Conservation (phyloP, 2,113 vertebrate genomes). For the Takifugu bimaculatus region DNA sequence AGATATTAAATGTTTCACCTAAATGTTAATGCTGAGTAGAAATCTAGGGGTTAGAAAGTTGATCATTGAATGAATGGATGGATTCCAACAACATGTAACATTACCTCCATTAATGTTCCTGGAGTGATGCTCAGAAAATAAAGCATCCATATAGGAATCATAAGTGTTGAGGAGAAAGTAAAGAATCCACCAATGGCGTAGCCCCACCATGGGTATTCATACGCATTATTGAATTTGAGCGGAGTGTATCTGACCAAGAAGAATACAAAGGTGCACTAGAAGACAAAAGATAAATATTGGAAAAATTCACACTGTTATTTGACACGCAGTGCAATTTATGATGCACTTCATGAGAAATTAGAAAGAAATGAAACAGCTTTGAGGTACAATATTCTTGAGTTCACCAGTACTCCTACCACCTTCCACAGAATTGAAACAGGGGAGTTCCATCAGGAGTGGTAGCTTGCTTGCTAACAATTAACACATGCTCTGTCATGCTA, state of each 20-base stretch:
- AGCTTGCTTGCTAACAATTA: constrained; percentile 5
- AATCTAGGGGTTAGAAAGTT: too few relatives aligned
- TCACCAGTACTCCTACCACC: constrained; percentile 1
- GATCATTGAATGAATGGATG: background rate
- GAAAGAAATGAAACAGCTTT: background rate
- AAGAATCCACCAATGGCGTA: constrained; percentile 74
- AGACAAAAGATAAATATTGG: background rate
- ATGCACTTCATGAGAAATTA: too few relatives aligned
- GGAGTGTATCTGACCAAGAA: constrained; percentile 68
- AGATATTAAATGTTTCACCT: too few relatives aligned
- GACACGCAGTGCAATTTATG: too few relatives aligned
- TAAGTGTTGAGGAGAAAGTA: constrained; percentile 74
- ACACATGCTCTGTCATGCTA: background rate
- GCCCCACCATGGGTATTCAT: constrained; percentile 80
- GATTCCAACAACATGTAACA: background rate
- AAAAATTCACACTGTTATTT: background rate
- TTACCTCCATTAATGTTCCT: constrained; percentile 72
- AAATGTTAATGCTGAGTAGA: too few relatives aligned
- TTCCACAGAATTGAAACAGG: constrained; percentile 17
- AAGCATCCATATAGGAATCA: constrained; percentile 73
- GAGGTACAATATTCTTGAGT: background rate
- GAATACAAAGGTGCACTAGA: constrained; percentile 71
- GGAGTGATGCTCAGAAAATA: constrained; percentile 63
- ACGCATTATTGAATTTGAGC: constrained; percentile 73
- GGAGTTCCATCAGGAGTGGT: constrained; percentile 6